phyloP scores from a whole-genome alignment of 92 coral and sea anemone species.

The Siderastrea siderea region DNA sequence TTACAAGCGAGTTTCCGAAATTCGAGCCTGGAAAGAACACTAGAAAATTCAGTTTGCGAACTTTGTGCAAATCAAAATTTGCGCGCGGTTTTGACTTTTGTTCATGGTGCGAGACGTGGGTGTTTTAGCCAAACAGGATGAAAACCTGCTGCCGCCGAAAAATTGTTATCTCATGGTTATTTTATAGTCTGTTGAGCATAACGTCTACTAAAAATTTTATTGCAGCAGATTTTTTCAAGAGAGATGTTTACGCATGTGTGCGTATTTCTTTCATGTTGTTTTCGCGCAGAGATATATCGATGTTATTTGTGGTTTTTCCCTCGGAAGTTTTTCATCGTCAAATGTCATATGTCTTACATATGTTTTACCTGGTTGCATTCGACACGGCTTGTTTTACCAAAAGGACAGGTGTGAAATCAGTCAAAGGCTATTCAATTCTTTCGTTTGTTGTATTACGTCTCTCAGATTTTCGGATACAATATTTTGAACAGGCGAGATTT shows the following conservation, averaged over 20 bases:
- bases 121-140: neutral
- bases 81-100: neutral
- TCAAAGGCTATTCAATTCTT: neutral
- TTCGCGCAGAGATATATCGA: neutral
- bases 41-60: neutral
- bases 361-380: neutral
- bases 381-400: neutral
- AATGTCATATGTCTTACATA: neutral
- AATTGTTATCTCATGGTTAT: slow-evolving; percentile 22
- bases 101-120: neutral
- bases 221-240: neutral
- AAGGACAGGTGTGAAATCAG: slow-evolving; percentile 8
- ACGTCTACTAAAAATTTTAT: neutral
- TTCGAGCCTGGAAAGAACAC: neutral
- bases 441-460: neutral
- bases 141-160: neutral
- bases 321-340: neutral
- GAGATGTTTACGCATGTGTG: neutral
- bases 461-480: neutral
- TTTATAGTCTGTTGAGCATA: slow-evolving; percentile 35
- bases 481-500: neutral
- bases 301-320: slow-evolving; percentile 5
- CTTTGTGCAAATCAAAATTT: neutral
- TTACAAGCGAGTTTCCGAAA: neutral
- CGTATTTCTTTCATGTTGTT: neutral